phyloP scores from a whole-genome alignment of 2,797 vertebrate genomes.

The Sciaenops ocellatus region DNA sequence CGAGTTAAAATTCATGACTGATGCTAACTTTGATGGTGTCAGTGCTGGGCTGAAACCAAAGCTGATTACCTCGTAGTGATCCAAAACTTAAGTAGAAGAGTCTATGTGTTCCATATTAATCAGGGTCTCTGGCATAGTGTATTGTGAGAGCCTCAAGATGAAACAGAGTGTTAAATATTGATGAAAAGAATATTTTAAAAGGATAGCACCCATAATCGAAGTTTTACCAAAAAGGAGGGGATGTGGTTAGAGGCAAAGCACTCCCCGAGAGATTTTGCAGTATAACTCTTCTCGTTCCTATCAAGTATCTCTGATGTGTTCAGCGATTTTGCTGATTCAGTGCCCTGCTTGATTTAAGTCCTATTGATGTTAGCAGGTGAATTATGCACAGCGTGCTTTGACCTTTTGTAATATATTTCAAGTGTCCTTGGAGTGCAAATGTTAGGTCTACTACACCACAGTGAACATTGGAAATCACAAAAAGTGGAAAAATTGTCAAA shows the following conservation, averaged over 20 bases:
- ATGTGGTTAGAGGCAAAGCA: slow-evolving; percentile 69
- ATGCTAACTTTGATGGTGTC: slow-evolving; percentile 60
- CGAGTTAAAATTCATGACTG: slow-evolving; percentile 59
- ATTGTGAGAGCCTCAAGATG: slow-evolving; percentile 76
- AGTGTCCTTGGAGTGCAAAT: slow-evolving; percentile 47
- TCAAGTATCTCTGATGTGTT: slow-evolving; percentile 66
- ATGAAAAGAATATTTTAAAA: slow-evolving; percentile 82
- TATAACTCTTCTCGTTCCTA: slow-evolving; percentile 57
- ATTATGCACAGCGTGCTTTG: slow-evolving; percentile 55
- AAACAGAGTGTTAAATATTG: slow-evolving; percentile 80
- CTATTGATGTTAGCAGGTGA: slow-evolving; percentile 64
- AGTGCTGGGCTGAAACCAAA: slow-evolving; percentile 58
- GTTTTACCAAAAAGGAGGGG: slow-evolving; percentile 67
- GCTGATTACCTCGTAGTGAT: slow-evolving; percentile 67
- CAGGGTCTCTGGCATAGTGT: slow-evolving; percentile 57
- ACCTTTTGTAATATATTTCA: slow-evolving; percentile 49
- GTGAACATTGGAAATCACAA: slow-evolving; percentile 22
- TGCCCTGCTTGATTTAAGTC: slow-evolving; percentile 55
- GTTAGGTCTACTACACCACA: slow-evolving; percentile 13
- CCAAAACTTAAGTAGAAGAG: slow-evolving; percentile 62
- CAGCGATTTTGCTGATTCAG: slow-evolving; percentile 67
- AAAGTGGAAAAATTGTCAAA: slow-evolving; percentile 7
- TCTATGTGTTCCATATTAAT: slow-evolving; percentile 73
- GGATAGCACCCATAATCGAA: slow-evolving; percentile 68
- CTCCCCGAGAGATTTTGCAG: slow-evolving; percentile 63